Evolutionary conservation across 2,888 invertebrate species (phyloP), one percentile per base, ranked within the genome.

Genomic region (Polylopha cassiicola): DNA sequence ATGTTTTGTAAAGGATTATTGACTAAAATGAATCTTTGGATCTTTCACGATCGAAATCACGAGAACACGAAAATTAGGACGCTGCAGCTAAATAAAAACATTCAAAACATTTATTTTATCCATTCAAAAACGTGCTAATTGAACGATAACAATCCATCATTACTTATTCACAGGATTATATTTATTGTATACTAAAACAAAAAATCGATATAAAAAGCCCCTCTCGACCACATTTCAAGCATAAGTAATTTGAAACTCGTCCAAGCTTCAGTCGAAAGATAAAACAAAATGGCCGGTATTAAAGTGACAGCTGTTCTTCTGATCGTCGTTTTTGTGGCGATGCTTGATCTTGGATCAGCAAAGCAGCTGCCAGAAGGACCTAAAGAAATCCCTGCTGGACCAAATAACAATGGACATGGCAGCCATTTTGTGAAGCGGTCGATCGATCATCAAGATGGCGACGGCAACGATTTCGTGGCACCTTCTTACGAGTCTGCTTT

Each of bases 361-460:
- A 54, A 54, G 14, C 14, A 42, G 10, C 33, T 7, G 7, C 27
- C 36, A n/a, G 33, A 43, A 8, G 2, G 11, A 20, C 9, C 28
- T 22, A 9, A 3, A 20, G 21, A 21, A 9, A 22, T 21, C 21
- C 39, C 31, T n/a, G 17, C 4, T 4, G 7, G 6, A 4, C 28
- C 37, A 4, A 31, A 9, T 13, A 23, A 34, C 8, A 32, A 37
- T 8, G 33, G 24, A 15, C 16, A 27, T 5, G 18, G 14, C 2
- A 3, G 46, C 44, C 71, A 73, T 48, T 48, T 78, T 10, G 71
- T 61, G 39, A 78, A 76, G 53, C 65, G 79, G 38, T 70, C 72
- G 1, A 43, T 61, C 2, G 65, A 67, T 36, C 65, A 65, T 17
- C 61, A 65, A 20, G 65, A 68, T 2, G 59, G 55, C 1, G 58